Conservation (phyloP, 2,113 vertebrate species). For the Hydropotes inermis region DNA sequence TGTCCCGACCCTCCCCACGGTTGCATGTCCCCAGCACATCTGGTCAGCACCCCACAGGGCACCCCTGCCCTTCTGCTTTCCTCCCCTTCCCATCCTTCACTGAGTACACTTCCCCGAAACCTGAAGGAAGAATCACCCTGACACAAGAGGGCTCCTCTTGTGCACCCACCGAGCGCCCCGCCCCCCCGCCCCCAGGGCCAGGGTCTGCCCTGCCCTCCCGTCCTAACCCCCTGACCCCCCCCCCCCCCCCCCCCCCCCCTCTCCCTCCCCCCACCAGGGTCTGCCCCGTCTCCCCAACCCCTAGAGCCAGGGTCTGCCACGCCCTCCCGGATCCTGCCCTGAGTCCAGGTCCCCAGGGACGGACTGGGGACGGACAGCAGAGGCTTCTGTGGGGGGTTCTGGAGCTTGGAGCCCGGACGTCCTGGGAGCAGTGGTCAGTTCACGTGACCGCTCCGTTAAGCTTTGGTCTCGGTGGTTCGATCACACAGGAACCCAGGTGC, state of each 20-base stretch:
- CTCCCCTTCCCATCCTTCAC: accelerated
- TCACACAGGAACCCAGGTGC: not conserved
- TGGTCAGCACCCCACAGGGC: not conserved
- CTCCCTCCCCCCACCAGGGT: not conserved
- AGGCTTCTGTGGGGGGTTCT: not conserved
- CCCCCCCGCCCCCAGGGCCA: not conserved
- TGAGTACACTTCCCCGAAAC: not conserved
- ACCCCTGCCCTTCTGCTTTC: no score
- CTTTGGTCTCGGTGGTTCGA: not conserved
- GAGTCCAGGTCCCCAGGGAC: not conserved
- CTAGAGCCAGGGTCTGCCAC: not conserved
- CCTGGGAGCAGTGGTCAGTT: not conserved
- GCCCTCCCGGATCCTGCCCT: accelerated
- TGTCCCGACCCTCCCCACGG: no score
- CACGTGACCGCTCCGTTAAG: not conserved
- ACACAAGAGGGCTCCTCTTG: not conserved
- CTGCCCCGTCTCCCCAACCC: no score
- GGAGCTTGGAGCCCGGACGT: not conserved
- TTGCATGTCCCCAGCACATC: accelerated
- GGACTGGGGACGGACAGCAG: accelerated
- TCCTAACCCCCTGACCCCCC: no score
- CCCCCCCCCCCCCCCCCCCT: no score
- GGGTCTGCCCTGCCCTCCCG: no score
- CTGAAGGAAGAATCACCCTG: accelerated
- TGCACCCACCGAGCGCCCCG: not conserved